Evolutionary conservation across 2,797 vertebrate species (phyloP).

Genomic region (Gymnopithys bicolor): DNA sequence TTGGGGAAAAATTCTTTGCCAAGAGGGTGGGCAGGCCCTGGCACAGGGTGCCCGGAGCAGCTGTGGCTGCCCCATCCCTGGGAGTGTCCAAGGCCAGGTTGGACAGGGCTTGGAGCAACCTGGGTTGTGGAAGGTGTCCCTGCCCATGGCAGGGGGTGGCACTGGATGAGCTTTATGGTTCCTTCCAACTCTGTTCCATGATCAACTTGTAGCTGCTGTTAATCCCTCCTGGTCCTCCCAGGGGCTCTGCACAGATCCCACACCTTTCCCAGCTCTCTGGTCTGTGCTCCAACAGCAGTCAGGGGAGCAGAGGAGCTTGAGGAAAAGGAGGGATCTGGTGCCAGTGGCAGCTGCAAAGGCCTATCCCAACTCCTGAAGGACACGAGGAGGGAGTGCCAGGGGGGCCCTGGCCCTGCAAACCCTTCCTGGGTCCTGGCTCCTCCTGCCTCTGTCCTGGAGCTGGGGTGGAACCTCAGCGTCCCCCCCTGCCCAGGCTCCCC

Average conservation of each 20-base stretch:
- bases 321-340: background rate
- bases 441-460: background rate
- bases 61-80: background rate
- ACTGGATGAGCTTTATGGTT: rapidly evolving
- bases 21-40: background rate
- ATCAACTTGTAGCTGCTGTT: rapidly evolving
- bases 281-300: background rate
- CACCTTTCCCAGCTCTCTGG: background rate
- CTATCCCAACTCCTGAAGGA: background rate
- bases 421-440: background rate
- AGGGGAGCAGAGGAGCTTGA: background rate
- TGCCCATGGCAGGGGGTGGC: background rate
- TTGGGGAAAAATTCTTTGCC: background rate
- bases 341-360: background rate
- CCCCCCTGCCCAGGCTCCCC: background rate
- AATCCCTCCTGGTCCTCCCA: rapidly evolving
- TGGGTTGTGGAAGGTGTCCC: background rate
- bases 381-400: background rate
- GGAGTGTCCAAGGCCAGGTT: background rate
- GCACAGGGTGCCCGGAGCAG: background rate
- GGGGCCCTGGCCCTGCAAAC: background rate
- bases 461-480: rapidly evolving
- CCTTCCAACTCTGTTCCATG: background rate
- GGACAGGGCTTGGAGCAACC: background rate
- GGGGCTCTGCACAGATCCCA: background rate